Conservation (phyloP, 2,888 invertebrate species). For the Temnothorax ravouxi region DNA sequence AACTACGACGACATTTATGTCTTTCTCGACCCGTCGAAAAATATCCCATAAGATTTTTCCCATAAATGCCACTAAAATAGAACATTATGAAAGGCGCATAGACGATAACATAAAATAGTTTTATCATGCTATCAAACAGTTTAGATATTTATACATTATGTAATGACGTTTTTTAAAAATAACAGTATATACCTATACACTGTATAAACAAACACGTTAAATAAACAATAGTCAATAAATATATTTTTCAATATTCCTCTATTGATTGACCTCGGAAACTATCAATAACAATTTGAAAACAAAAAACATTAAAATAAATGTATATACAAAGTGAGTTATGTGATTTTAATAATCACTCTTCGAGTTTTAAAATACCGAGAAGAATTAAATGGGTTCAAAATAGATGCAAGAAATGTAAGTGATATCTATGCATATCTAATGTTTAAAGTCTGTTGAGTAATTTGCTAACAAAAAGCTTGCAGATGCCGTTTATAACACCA, state of each 20-base stretch:
- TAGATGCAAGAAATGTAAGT: no score
- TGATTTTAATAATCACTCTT: background rate
- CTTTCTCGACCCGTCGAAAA: conserved; percentile 16
- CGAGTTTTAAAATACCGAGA: background rate
- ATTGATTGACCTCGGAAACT: background rate
- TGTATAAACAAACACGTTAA: background rate
- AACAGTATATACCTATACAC: background rate
- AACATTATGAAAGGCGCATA: background rate
- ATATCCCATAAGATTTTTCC: conserved; percentile 2
- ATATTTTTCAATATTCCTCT: background rate
- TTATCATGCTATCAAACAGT: background rate
- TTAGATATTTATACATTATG: background rate
- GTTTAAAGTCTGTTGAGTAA: background rate
- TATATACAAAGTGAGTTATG: no score
- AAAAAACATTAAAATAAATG: background rate
- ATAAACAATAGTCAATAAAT: background rate
- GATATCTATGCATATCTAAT: background rate
- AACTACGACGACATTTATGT: conserved; percentile 19
- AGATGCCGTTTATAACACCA: background rate
- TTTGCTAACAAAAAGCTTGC: background rate
- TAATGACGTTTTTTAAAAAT: background rate
- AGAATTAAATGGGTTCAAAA: background rate
- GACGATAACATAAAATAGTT: background rate
- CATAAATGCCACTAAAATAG: conserved; percentile 19
- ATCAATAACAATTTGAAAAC: background rate